Base-by-base conservation (phyloP, 2,113 vertebrate species). In the Clupea harengus region DNA sequence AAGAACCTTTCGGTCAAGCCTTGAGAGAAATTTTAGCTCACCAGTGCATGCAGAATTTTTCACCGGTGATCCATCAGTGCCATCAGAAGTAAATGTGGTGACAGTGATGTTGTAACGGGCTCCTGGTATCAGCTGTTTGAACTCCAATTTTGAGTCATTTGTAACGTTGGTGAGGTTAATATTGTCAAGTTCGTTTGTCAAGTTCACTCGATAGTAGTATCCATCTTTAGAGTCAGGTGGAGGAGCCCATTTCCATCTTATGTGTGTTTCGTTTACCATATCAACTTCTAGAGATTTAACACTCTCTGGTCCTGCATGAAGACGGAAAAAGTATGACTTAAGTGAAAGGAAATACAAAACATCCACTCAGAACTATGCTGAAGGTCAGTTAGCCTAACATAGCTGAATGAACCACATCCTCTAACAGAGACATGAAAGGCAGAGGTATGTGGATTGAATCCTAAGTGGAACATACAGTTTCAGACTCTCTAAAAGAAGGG, bases 31-130 rank as follows among this genome's bases (percentile, higher is more conserved):
- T 20, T 6, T 86, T 81, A 18, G 39, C 93, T 83, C 92, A 97
- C 96, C 88, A 92, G 95, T 97, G 89, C 94, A 96, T 10, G 0
- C 28, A 0, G 25, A 86, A 54, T 9, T 39, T 5, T 0, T 1
- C n/a, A 0, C 0, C 15, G 92, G 17, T 0, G 0, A 47, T 82
- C 91, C 84, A 3, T 81, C 20, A 4, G 87, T 91, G 1, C 4
- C 47, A 84, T 94, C 88, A 22, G 57, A 83, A 0, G 94, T 93
- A 86, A 82, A 82, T 4, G 95, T 89, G 83, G 88, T 93, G 81
- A 97, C 93, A 1, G 0, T 81, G 0, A 95, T 85, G 0, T 20
- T 82, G 80, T 96, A 96, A 0, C 0, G 1, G 0, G 78, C 92
- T 45, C 96, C 96, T 45, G 96, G 90, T 15, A 0, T 82, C 75